phyloP scores from a whole-genome alignment of 2,113 vertebrate genomes.

The Nanorana parkeri region DNA sequence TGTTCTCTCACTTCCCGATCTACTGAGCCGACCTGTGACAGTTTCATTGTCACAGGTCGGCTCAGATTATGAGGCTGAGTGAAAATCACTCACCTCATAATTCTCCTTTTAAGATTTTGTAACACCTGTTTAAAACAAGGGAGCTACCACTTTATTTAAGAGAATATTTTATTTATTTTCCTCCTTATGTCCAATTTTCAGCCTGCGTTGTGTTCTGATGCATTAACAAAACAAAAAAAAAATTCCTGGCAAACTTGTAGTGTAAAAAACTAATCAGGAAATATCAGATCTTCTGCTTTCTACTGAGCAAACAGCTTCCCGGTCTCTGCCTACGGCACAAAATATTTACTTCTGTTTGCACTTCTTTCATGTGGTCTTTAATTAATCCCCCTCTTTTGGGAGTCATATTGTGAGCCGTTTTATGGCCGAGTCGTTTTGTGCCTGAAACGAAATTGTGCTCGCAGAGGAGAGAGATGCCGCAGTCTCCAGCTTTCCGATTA shows the following conservation, averaged over 20 bases:
- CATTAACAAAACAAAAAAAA: constrained; percentile 17
- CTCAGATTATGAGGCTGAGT: no score
- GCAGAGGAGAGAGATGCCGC: constrained; percentile 17
- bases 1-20: no score
- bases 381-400: constrained; percentile 48
- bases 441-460: constrained; percentile 37
- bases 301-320: constrained; percentile 29
- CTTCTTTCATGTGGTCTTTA: constrained; percentile 50
- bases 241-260: constrained; percentile 13
- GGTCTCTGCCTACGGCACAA: constrained; percentile 21
- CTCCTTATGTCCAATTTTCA: not conserved
- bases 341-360: constrained; percentile 44
- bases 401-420: constrained; percentile 36
- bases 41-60: no score
- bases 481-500: constrained; percentile 14
- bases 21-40: no score
- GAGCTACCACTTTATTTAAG: no score
- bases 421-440: constrained; percentile 43
- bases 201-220: constrained; percentile 19
- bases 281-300: constrained; percentile 30
- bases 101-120: no score
- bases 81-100: no score
- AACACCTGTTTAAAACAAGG: no score
- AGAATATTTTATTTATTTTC: no score
- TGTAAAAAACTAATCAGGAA: constrained; percentile 26